phyloP scores from a whole-genome alignment of 2,797 vertebrate genomes.

The Tamandua tetradactyla region DNA sequence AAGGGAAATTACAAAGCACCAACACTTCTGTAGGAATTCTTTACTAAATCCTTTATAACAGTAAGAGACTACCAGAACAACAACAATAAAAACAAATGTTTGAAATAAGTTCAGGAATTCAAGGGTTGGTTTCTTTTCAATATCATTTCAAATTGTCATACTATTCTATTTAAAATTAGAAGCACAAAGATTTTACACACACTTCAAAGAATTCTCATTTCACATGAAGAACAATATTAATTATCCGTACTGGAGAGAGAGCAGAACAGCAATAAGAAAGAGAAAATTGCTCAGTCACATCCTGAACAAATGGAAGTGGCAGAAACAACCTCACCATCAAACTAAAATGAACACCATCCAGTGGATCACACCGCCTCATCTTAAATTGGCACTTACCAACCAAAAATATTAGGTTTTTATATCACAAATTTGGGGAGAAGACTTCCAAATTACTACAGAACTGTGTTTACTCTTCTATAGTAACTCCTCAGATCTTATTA shows the following conservation, averaged over 20 bases:
- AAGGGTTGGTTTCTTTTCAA: neutral
- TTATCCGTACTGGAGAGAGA: neutral
- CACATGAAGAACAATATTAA: neutral
- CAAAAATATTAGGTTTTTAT: conserved; percentile 1
- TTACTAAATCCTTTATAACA: neutral
- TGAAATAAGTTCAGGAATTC: neutral
- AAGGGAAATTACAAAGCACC: neutral
- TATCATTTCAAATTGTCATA: neutral
- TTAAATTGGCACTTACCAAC: neutral
- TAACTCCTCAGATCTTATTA: conserved; percentile 20
- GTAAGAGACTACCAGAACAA: neutral
- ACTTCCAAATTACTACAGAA: neutral
- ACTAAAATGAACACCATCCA: neutral
- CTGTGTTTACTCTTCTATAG: neutral
- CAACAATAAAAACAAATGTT: neutral
- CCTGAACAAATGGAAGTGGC: neutral
- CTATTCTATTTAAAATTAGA: conserved; percentile 12
- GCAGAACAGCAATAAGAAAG: neutral
- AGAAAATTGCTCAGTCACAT: neutral
- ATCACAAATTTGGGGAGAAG: neutral
- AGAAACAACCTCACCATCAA: neutral
- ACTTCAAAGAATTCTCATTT: neutral
- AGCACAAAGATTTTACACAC: conserved; percentile 3
- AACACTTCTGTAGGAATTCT: neutral
- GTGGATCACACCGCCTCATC: neutral